Evolutionary conservation across 2,888 invertebrate genomes (phyloP), one percentile per base, ranked within the genome.

Genomic region (Eupithecia subfuscata): DNA sequence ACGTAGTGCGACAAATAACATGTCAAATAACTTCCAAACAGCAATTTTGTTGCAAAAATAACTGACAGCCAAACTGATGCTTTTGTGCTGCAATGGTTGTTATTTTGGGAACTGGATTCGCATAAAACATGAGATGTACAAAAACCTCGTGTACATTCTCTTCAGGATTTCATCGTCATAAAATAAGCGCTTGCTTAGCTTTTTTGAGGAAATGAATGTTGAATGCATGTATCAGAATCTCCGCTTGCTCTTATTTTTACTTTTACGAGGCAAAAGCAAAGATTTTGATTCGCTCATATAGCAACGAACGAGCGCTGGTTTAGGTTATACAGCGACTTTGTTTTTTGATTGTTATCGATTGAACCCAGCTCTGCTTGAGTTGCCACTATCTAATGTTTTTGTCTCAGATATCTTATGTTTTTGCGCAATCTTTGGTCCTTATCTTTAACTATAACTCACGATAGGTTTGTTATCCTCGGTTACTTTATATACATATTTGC

Each of bases 21-120:
- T n/a, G n/a, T 67, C n/a, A 37, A 40, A 40, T 37, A 67, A 67
- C 65, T 67, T 67, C 37, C 65, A 40, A 67, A 67, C 65, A 40
- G 3, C n/a, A 18, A 67, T 67, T 34, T 67, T 67, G 65, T 67
- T 67, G 40, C 40, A 37, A 64, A 64, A 34, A 67, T 67, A 67
- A 67, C 65, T 40, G 65, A 67, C 37, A 64, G 4, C 5, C n/a
- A n/a, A 37, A 67, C 65, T 65, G 65, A 37, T 65, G 65, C 34
- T 37, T 18, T 34, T 34, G n/a, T 22, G 12, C 16, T 65, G 11
- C 22, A 67, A 67, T 67, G 11, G 25, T 6, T 40, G 65, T 40
- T 40, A 40, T 67, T 67, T 67, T 67, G 5, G 5, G 40, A 40
- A 37, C 37, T 67, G 40, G 12, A n/a, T n/a, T 22, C 22, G 12